Evolutionary conservation across 2,797 vertebrate genomes (phyloP).

Genomic region (Oreonectes daqikongensis): DNA sequence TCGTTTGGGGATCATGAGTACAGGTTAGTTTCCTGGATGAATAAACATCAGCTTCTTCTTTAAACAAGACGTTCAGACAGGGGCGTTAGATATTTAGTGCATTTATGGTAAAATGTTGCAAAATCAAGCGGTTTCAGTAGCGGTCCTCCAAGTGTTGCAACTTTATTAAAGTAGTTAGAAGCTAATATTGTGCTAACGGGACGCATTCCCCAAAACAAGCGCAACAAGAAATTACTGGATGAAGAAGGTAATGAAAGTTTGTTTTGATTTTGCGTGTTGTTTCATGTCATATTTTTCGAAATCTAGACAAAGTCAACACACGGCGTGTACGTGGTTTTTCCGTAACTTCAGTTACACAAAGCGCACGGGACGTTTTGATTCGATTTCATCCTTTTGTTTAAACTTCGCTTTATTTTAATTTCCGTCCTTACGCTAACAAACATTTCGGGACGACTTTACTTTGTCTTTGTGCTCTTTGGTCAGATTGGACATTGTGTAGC

Average conservation of each 20-base stretch:
- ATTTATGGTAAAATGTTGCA: neutral
- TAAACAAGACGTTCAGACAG: neutral
- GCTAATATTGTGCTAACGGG: conserved; percentile 41
- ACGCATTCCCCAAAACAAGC: neutral
- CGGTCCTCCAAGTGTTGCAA: conserved; percentile 18
- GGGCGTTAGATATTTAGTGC: neutral
- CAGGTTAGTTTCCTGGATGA: conserved; percentile 78
- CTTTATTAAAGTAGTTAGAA: conserved; percentile 13
- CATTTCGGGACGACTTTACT: neutral
- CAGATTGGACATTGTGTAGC: neutral
- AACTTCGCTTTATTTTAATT: conserved; percentile 5
- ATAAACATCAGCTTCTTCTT: conserved; percentile 22
- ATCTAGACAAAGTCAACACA: neutral
- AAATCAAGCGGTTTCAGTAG: neutral
- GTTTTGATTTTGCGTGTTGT: neutral
- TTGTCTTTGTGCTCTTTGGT: neutral
- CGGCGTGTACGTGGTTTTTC: neutral
- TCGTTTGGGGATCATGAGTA: conserved; percentile 81
- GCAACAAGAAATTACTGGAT: conserved; percentile 4
- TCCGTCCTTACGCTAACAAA: neutral
- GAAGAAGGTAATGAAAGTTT: conserved; percentile 12
- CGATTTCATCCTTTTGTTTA: conserved; percentile 19
- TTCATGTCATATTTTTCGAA: too few species aligned
- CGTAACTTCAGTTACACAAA: neutral
- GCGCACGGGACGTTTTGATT: conserved; percentile 1